These are phyloP conservation scores for Prosapia bicincta DNA, from an alignment of 2,888 invertebrate genomes.

Conservation along the genomic window DNA sequence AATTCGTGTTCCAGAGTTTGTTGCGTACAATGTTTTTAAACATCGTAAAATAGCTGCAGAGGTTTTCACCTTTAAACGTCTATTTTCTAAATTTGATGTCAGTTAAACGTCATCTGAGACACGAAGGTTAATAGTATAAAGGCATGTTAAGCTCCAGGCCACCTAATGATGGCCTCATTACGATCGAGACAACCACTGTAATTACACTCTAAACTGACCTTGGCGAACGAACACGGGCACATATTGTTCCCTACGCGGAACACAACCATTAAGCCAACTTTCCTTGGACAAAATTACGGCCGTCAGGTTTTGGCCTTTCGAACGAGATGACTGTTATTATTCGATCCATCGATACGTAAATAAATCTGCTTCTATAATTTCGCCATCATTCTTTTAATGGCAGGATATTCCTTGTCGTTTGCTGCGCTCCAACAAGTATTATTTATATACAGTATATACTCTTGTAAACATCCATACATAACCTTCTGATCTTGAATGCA, in stretches of 20 bases:
- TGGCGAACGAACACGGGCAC: not conserved
- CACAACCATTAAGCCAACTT: not conserved
- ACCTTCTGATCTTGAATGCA: no score
- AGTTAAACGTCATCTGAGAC: no score
- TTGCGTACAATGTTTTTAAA: no score
- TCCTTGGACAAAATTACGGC: not conserved
- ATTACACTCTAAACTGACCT: not conserved
- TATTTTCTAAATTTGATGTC: no score
- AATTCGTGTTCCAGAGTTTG: no score
- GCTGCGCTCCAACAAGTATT: no score
- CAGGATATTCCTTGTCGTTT: not conserved
- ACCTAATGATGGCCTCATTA: not conserved
- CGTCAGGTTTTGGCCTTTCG: not conserved
- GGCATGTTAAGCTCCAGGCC: not conserved
- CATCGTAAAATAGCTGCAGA: no score
- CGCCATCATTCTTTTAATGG: not conserved
- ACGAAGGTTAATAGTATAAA: no score
- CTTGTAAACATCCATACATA: no score
- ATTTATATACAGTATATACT: no score
- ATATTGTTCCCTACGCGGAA: not conserved
- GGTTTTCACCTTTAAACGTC: no score
- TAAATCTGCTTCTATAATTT: not conserved
- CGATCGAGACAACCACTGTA: not conserved
- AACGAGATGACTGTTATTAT: not conserved
- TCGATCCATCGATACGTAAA: not conserved